Base-by-base conservation (phyloP, 2,888 invertebrate species). In the Harpalus rubripes region DNA sequence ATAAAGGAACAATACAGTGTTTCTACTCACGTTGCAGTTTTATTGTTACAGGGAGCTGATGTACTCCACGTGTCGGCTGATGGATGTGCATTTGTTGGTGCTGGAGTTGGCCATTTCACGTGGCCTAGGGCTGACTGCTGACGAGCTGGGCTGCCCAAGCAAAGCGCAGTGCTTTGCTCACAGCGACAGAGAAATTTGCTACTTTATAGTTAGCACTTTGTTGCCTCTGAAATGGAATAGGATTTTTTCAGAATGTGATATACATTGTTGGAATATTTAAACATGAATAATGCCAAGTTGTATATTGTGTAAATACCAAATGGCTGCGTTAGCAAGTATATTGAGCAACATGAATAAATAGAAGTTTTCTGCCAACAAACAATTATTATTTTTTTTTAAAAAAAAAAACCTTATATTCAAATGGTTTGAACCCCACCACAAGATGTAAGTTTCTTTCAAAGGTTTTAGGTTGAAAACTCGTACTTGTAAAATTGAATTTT, bases 111-210 rank as follows among this genome's bases (percentile, higher is more conserved):
- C 52, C 44, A 76, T 76, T 76, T 52, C 56, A 76, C 44, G 56
- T 18, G 76, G 76, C 76, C 76, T 76, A 76, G 15, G 76, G 76
- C 76, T 76, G 76, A 76, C 76, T 52, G 15, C 18, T 76, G 76
- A 76, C 76, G 76, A 76, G 76, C 18, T n/a, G 76, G 18, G 12
- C 52, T 52, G 52, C 10, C 76, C 22, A 56, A 52, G 76, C 76
- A 52, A 44, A 22, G 76, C 44, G 72, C 41, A 72, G 18, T 10
- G n/a, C 56, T 76, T 12, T 56, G 76, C 76, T 76, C 12, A 22
- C 16, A 76, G 76, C 76, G 76, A 76, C 76, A 56, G 52, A 39
- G 16, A 18, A 18, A 52, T 22, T 56, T 52, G 76, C 76, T 76
- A 76, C 76, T 76, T 76, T 63, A 63, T 63, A 63, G 26, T 63